Percentiles rank a stretch among this genome's conserved stretches.
Evolutionary conservation across 2,797 vertebrate genomes (phyloP).

Genomic region (Orestias chungarensis): DNA sequence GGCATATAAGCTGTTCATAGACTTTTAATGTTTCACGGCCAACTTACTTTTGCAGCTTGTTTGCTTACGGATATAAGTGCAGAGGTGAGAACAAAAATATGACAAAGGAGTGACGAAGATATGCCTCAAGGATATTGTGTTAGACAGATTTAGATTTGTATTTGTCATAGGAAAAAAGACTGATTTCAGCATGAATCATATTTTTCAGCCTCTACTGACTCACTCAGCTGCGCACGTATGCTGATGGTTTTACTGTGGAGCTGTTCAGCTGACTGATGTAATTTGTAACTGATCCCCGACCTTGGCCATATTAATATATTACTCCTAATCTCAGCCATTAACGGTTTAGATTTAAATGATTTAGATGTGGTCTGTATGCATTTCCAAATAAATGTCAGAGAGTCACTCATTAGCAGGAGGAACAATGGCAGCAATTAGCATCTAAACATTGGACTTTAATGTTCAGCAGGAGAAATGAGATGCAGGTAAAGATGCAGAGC

Average conservation of each 20-base stretch:
- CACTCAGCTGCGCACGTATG: background rate
- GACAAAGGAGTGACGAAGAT: background rate
- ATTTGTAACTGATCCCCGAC: too few species aligned
- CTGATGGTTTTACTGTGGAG: background rate
- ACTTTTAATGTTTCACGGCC: conserved; percentile 5
- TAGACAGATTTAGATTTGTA: background rate
- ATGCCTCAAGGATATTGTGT: background rate
- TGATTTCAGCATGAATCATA: background rate
- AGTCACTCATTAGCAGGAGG: background rate
- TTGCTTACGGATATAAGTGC: background rate
- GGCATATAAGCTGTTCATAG: background rate
- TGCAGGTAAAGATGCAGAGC: conserved; percentile 36
- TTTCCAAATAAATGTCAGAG: background rate
- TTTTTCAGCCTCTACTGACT: background rate
- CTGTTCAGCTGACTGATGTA: background rate
- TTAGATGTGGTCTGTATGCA: background rate
- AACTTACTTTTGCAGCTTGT: background rate
- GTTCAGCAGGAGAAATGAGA: conserved; percentile 16
- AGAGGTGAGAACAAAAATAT: background rate
- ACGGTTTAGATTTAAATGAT: too few species aligned
- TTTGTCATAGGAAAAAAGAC: background rate
- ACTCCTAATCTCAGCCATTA: too few species aligned
- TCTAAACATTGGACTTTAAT: conserved; percentile 9
- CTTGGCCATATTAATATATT: too few species aligned
- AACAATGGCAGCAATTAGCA: background rate